Conservation (phyloP, 2,797 vertebrate genomes). For the Scolopax rusticola region DNA sequence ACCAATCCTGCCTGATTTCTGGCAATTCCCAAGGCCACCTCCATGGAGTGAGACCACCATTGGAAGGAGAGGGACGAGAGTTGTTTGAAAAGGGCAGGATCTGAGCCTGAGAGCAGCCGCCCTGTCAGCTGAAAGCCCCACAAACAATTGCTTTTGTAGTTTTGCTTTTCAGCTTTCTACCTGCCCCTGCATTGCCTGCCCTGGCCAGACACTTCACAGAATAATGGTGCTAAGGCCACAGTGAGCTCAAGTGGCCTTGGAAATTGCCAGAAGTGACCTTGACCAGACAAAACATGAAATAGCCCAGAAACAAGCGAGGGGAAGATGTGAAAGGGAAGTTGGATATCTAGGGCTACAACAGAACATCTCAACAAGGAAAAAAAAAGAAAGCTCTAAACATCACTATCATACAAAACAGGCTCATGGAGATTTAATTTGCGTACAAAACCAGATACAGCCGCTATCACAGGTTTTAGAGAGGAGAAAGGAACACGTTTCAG, state of each 20-base stretch:
- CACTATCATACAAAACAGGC: neutral
- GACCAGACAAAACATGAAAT: neutral
- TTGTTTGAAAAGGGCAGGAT: neutral
- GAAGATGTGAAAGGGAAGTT: neutral
- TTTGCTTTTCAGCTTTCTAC: neutral
- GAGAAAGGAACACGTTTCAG: neutral
- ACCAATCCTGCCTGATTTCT: neutral
- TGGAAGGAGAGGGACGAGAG: fast-evolving
- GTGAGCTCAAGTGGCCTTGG: neutral
- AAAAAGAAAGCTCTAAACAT: neutral
- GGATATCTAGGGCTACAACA: neutral
- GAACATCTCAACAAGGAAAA: neutral
- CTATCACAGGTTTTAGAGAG: neutral
- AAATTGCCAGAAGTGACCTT: neutral
- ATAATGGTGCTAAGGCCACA: neutral
- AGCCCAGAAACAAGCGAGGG: neutral
- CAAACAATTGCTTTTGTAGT: neutral
- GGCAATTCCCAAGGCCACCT: neutral
- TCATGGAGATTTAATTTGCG: neutral
- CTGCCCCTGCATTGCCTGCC: neutral
- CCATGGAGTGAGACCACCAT: neutral
- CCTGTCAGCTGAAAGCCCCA: neutral
- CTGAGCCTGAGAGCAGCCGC: neutral
- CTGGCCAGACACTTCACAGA: neutral
- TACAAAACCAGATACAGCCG: conserved; percentile 23